Evolutionary conservation across 2,888 invertebrate species (phyloP).

Genomic region (Notodonta dromedarius): DNA sequence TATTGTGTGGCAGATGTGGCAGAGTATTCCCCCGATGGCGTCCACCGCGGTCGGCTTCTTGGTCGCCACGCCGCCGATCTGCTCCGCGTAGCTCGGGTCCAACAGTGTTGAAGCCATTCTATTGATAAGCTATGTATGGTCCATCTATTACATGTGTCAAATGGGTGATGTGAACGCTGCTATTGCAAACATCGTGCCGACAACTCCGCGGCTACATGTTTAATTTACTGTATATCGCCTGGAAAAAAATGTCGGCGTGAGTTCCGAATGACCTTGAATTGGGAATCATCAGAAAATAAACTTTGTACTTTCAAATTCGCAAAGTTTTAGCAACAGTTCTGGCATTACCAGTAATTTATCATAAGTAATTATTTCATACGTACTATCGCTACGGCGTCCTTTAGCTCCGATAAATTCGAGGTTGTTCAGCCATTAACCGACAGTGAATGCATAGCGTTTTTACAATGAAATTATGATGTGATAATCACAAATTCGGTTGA

Average conservation of each 20-base stretch:
- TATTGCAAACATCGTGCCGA: constrained; percentile 65
- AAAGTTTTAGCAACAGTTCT: background rate
- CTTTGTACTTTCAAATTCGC: background rate
- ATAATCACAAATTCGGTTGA: constrained; percentile 64
- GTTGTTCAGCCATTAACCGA: constrained; percentile 61
- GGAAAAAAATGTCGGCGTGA: constrained; percentile 48
- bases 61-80: constrained; percentile 13
- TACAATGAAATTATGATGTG: constrained; percentile 36
- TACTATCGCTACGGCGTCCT: constrained; percentile 28
- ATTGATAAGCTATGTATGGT: constrained; percentile 61
- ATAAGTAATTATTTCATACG: constrained; percentile 9
- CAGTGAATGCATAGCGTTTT: constrained; percentile 13
- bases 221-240: constrained; percentile 52
- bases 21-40: constrained; percentile 81
- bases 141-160: constrained; percentile 70
- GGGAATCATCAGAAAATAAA: constrained; percentile 18
- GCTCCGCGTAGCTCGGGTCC: constrained; percentile 16
- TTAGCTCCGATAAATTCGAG: constrained; percentile 51
- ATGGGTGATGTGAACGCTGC: constrained; percentile 56
- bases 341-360: background rate
- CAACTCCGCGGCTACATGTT: constrained; percentile 68
- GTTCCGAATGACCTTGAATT: constrained; percentile 45
- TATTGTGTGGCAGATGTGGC: constrained; percentile 80
- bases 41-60: constrained; percentile 69
- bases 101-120: constrained; percentile 59